Conservation (phyloP, 2,888 invertebrate genomes). For the Creontiades dilutus region DNA sequence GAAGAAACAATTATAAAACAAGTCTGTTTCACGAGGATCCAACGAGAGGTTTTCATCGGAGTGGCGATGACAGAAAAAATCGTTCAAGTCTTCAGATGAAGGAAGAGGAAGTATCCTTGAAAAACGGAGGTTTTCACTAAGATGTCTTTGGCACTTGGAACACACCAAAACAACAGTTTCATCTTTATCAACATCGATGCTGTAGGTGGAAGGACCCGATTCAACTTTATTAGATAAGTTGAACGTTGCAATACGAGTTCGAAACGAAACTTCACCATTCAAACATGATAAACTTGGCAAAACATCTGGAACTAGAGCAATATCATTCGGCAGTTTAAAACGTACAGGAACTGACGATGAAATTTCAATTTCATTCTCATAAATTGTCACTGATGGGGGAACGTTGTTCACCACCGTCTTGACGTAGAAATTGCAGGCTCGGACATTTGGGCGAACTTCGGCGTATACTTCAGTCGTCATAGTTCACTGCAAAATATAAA, state of each 20-base stretch:
- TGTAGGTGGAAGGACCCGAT: not conserved
- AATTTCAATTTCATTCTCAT: not conserved
- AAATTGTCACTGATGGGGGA: not conserved
- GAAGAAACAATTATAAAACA: conserved; percentile 59
- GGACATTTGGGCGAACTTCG: conserved; percentile 50
- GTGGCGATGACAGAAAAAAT: conserved; percentile 66
- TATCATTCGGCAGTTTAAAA: not conserved
- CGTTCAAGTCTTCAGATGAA: conserved; percentile 33
- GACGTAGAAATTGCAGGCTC: conserved; percentile 56
- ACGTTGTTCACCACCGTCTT: not conserved
- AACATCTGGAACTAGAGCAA: conserved; percentile 41
- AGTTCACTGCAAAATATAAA: not conserved
- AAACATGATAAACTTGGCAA: not conserved
- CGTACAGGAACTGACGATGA: not conserved
- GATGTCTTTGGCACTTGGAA: not conserved
- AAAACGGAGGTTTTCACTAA: not conserved
- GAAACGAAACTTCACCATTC: not conserved
- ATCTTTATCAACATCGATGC: not conserved
- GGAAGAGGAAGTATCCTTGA: conserved; percentile 57
- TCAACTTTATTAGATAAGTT: not conserved
- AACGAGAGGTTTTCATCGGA: not conserved
- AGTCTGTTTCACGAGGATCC: conserved; percentile 1
- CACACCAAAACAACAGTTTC: not conserved
- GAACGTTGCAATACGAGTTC: not conserved
- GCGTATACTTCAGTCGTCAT: not conserved